Base-by-base conservation (phyloP, 1,140 invertebrate genomes). In the Pygmarrhopalites habei region DNA sequence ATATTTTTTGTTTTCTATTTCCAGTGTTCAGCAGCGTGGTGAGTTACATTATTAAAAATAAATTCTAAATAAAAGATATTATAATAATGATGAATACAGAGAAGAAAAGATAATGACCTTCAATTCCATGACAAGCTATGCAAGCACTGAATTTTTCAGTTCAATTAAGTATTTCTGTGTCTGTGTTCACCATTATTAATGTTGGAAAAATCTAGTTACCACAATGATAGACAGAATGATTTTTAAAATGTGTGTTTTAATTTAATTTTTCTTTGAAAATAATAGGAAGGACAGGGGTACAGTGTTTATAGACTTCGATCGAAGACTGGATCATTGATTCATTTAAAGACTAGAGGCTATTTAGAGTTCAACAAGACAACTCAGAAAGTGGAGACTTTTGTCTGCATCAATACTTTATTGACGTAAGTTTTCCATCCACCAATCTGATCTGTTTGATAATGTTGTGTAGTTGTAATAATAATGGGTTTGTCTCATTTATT, bases 341-440 rank as follows among this genome's bases (percentile, higher is more conserved):
- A 89, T 72, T 77, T 92, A 69, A 81, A 83, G 59, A 90, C 88
- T 1, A 81, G 83, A 43, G 90, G 90, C 2, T 86, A 81, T 64
- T 76, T 92, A 2, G 89, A 92, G 68, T 82, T 86, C 23, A 85
- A 90, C 65, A 78, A 81, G 66, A 79, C 79, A 25, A 82, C 84
- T 0, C 83, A 86, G 59, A 81, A 82, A 44, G 85, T 90, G 0
- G 84, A 85, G 62, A 89, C 86, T 19, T 91, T 92, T 71, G 81
- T 92, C 14, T 92, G 90, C 72, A 82, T 89, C 53, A 92, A 92
- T 73, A 87, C 86, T 0, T 77, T 90, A n/a, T 79, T 91, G 0
- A 77, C 80, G 82, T 83, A 76, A 77, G 80, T 77, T 57, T 55
- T 2, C 17, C 1, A 58, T 28, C 26, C 17, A 67, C 15, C 5